These are phyloP conservation scores for Mythimna albipuncta DNA, from an alignment of 2,888 invertebrate genomes.

Conservation along the genomic window DNA sequence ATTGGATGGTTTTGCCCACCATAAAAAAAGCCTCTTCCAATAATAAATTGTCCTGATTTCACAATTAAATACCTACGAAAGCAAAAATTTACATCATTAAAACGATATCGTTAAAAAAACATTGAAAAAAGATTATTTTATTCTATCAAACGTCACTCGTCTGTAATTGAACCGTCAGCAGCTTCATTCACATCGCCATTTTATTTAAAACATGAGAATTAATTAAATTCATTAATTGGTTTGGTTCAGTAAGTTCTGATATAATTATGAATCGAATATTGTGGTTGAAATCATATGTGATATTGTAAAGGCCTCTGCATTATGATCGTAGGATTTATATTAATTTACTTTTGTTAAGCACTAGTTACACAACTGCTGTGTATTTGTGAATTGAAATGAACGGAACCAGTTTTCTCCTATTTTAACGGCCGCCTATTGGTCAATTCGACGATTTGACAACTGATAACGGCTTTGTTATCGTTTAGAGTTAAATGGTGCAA, in stretches of 20 bases:
- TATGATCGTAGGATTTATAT: not conserved
- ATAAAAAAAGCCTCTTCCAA: no score
- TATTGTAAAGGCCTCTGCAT: not conserved
- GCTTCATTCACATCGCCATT: constrained; percentile 11
- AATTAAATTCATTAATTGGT: constrained; percentile 45
- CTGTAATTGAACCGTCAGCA: constrained; percentile 34
- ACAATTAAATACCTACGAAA: not conserved
- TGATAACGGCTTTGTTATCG: no score
- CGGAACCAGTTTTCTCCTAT: not conserved
- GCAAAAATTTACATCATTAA: constrained; percentile 2
- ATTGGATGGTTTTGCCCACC: no score
- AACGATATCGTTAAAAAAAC: not conserved
- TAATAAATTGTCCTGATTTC: not conserved
- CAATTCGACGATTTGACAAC: no score
- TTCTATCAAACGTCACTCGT: constrained; percentile 15
- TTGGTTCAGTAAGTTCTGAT: constrained; percentile 26
- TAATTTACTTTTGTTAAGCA: not conserved
- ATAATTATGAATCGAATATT: constrained; percentile 16
- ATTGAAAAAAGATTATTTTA: not conserved
- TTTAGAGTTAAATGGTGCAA: no score
- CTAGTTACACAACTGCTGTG: not conserved
- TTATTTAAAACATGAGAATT: constrained; percentile 40
- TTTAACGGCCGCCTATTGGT: no score
- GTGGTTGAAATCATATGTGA: constrained; percentile 25
- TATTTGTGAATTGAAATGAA: not conserved